Conservation (phyloP, 2,888 invertebrate genomes). For the Drosophila ochracea region DNA sequence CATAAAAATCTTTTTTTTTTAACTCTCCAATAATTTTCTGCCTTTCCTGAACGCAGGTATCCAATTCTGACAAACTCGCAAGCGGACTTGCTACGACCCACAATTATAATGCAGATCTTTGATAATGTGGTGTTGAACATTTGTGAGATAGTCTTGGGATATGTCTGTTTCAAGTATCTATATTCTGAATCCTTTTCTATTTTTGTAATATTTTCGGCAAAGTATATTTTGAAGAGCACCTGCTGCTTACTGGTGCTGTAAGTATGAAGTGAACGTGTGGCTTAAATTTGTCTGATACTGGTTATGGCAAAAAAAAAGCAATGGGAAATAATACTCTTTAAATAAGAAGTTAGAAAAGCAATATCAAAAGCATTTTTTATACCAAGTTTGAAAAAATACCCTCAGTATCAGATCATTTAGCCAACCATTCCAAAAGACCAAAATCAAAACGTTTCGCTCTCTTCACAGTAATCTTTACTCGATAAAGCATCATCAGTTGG, state of each 20-base stretch:
- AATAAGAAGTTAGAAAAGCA: background rate
- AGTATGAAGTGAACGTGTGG: conserved; percentile 10
- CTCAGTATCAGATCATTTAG: conserved; percentile 2
- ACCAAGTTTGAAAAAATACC: too few species aligned
- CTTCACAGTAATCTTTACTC: conserved; percentile 73
- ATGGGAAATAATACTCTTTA: background rate
- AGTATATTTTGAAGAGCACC: conserved; percentile 65
- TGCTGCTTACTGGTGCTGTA: conserved; percentile 72
- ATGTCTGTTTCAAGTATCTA: conserved; percentile 65
- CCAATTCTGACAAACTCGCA: conserved; percentile 80
- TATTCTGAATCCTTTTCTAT: conserved; percentile 63
- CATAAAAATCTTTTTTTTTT: too few species aligned
- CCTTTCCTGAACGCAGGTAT: conserved; percentile 60
- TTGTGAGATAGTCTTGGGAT: conserved; percentile 75
- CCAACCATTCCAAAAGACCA: background rate
- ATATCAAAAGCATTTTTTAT: background rate
- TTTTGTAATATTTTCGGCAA: conserved; percentile 70
- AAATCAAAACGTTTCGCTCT: background rate
- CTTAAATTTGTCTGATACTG: background rate
- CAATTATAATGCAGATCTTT: conserved; percentile 74
- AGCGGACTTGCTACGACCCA: conserved; percentile 80
- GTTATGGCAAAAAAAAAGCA: background rate
- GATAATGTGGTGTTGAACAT: conserved; percentile 74
- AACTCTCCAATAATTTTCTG: background rate
- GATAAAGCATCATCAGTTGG: conserved; percentile 71